These are phyloP conservation scores for Drosophila mimica DNA, from an alignment of 2,888 invertebrate species.

Conservation along the genomic window DNA sequence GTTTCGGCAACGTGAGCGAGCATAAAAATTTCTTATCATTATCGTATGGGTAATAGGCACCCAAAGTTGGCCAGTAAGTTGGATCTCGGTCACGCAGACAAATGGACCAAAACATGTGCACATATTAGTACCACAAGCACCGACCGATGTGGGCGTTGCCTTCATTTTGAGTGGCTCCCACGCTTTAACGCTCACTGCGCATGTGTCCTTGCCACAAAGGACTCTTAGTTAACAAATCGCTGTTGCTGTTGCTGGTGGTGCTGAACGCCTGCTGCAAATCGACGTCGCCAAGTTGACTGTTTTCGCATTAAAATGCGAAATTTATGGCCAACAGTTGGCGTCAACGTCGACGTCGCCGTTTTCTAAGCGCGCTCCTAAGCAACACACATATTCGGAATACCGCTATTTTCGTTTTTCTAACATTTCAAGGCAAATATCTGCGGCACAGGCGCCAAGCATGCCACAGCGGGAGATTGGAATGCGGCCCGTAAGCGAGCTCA, in stretches of 20 bases:
- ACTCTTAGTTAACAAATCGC: neutral
- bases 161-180: conserved; percentile 10
- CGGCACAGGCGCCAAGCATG: conserved; percentile 78
- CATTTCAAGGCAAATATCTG: conserved; percentile 84
- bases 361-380: conserved; percentile 62
- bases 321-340: conserved; percentile 65
- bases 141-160: conserved; percentile 6
- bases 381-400: conserved; percentile 28
- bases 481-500: conserved; percentile 26
- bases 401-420: conserved; percentile 76
- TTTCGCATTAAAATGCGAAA: conserved; percentile 84
- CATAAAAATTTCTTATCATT: conserved; percentile 83
- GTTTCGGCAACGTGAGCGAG: conserved; percentile 50
- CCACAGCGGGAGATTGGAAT: conserved; percentile 68
- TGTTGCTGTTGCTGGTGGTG: neutral
- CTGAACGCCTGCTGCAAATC: conserved; percentile 81
- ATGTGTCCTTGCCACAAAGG: conserved; percentile 43
- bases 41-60: conserved; percentile 83
- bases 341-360: conserved; percentile 14
- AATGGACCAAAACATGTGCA: conserved; percentile 22
- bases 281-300: conserved; percentile 85
- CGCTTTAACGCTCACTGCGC: conserved; percentile 44
- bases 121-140: conserved; percentile 22
- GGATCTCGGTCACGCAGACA: conserved; percentile 41
- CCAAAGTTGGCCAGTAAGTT: conserved; percentile 79